A percentile compares a stretch with the other conserved stretches of the same genome.
Evolutionary conservation across 1,140 invertebrate genomes (phyloP).

Genomic region (Apis florea): DNA sequence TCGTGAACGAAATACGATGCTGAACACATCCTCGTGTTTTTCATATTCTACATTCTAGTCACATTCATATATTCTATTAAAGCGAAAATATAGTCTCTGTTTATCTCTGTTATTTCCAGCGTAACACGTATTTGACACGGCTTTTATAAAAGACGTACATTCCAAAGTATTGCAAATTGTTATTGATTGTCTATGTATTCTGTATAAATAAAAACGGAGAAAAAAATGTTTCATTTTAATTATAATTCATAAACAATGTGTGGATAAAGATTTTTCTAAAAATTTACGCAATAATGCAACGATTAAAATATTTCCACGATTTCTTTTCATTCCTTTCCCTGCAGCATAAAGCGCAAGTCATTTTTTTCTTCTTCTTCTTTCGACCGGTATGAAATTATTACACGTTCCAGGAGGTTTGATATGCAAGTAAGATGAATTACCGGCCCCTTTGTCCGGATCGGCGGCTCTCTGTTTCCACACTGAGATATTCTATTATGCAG

Average conservation of each 20-base stretch:
- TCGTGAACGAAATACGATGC: neutral
- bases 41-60: no score
- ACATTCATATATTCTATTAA: no score
- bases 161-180: no score
- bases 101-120: no score
- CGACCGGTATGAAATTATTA: constrained; percentile 17
- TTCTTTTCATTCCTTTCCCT: no score
- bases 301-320: constrained; percentile 3
- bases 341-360: neutral
- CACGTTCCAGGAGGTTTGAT: constrained; percentile 20
- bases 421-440: constrained; percentile 50
- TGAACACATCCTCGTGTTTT: neutral
- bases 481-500: constrained; percentile 46
- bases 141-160: no score
- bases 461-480: constrained; percentile 19
- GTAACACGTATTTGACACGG: no score
- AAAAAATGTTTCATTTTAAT: neutral
- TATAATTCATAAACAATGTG: no score
- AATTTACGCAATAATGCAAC: neutral
- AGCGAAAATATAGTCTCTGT: no score
- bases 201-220: no score
- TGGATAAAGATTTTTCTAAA: neutral
- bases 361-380: neutral
- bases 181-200: no score
- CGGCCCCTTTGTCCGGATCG: constrained; percentile 26